Base-by-base conservation (phyloP, 92 coral and sea anemone genomes). In the Micromussa lordhowensis region DNA sequence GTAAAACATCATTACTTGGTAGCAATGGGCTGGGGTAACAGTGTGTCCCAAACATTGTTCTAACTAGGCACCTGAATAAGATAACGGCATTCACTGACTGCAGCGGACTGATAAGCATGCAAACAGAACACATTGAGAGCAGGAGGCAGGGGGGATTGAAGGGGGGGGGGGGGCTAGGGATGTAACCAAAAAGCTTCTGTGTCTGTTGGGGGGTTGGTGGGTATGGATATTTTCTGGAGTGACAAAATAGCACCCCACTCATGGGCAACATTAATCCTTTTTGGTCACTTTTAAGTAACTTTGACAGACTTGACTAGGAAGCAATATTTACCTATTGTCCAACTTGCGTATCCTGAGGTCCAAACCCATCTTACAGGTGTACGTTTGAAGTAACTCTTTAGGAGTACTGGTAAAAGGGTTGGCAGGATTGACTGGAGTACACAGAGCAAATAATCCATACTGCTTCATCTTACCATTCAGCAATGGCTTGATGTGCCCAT, bases 381-480 rank as follows among this genome's bases (percentile, higher is more conserved):
- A 95, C 78, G 83, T 55, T 29, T 89, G 92, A 24, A 88, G 87
- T 57, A 88, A 55, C 75, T 92, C 96, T 57, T 85, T 80, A 17
- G 94, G 94, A 29, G 98, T 77, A 35, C 91, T 77, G 63, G 85
- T 78, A 31, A 92, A 84, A 69, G 87, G 84, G 3, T 57, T 86
- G 53, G 91, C 80, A 29, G 83, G 87, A 54, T 82, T 87, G 38
- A 91, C 90, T 61, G 96, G 96, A 17, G 96, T 80, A 36, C 95
- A 92, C 26, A 94, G 94, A 3, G 98, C 96, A 90, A 95, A 95
- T 81, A 90, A 94, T n/a, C 96, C 96, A 82, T 90, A 87, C 88
- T 93, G 92, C 22, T 81, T 92, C 81, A 36, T 83, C 32, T 85
- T 93, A 5, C 89, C 93, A 89, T 71, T 77, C 54, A 76, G 84